Conservation (phyloP, 1,140 invertebrate species). For the Drosophila azteca region DNA sequence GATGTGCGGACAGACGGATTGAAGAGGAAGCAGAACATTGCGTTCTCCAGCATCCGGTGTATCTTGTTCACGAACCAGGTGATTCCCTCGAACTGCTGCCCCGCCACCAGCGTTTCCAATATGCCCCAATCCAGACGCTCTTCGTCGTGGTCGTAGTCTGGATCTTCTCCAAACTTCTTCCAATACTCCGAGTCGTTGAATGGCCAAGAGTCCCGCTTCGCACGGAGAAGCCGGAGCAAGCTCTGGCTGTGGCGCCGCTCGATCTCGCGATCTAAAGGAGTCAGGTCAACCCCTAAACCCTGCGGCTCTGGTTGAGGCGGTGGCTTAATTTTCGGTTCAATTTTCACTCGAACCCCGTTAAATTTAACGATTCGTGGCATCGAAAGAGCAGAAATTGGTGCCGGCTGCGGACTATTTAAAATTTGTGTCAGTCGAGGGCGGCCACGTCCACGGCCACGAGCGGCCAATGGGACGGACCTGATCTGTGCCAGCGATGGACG, state of each 20-base stretch:
- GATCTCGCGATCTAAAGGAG: slow-evolving; percentile 7
- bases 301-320: too few relatives aligned
- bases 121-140: slow-evolving; percentile 36
- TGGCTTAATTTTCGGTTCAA: too few relatives aligned
- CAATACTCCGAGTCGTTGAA: slow-evolving; percentile 21
- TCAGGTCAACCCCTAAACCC: too few relatives aligned
- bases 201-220: slow-evolving; percentile 34
- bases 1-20: too few relatives aligned
- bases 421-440: too few relatives aligned
- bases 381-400: too few relatives aligned
- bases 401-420: too few relatives aligned
- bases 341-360: too few relatives aligned
- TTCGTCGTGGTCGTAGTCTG: slow-evolving; percentile 11
- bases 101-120: background rate
- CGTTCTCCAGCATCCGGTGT: slow-evolving; percentile 41
- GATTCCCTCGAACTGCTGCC: slow-evolving; percentile 1
- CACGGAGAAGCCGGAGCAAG: slow-evolving; percentile 6
- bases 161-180: slow-evolving; percentile 14
- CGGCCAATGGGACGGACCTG: too few relatives aligned
- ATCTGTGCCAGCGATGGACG: too few relatives aligned
- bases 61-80: slow-evolving; percentile 18
- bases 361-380: too few relatives aligned
- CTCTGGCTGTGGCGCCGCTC: slow-evolving; percentile 23
- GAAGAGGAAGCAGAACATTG: slow-evolving; percentile 28
- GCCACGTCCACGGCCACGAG: too few relatives aligned